Evolutionary conservation across 2,797 vertebrate species (phyloP).

Genomic region (Champsocephalus gunnari): DNA sequence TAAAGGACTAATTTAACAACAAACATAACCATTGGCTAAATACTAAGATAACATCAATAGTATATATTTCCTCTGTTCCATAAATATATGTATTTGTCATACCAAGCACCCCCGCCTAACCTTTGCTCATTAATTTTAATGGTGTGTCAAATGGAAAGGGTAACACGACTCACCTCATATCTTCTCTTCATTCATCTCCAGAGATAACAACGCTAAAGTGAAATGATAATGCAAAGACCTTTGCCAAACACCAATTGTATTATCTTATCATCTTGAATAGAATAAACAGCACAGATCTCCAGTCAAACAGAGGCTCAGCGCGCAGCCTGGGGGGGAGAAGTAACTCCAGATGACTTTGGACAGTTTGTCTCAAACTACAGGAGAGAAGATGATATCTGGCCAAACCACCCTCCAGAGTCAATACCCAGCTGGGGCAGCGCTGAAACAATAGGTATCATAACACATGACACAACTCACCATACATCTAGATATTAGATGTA

Average conservation of each 20-base stretch:
- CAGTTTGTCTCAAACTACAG: constrained; percentile 33
- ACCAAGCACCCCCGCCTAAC: constrained; percentile 53
- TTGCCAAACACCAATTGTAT: constrained; percentile 70
- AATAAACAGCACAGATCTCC: constrained; percentile 57
- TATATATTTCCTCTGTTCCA: constrained; percentile 49
- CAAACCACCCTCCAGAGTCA: constrained; percentile 78
- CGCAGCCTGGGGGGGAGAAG: constrained; percentile 1
- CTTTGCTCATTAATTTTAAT: constrained; percentile 73
- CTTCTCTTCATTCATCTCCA: constrained; percentile 64
- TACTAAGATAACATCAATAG: constrained; percentile 64
- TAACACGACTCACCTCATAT: constrained; percentile 53
- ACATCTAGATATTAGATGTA: not conserved
- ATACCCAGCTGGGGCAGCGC: constrained; percentile 73
- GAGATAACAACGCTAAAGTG: constrained; percentile 59
- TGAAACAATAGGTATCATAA: not conserved
- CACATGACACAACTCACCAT: not conserved
- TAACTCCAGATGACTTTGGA: constrained; percentile 42
- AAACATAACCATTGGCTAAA: constrained; percentile 62
- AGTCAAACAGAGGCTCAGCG: constrained; percentile 52
- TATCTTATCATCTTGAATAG: constrained; percentile 64
- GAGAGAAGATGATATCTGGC: constrained; percentile 75
- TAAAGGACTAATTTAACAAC: constrained; percentile 55
- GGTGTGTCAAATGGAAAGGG: constrained; percentile 44
- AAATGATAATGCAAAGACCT: constrained; percentile 72
- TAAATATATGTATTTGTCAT: constrained; percentile 60